Evolutionary conservation across 2,888 invertebrate species (phyloP).

Genomic region (Agriopis marginaria): DNA sequence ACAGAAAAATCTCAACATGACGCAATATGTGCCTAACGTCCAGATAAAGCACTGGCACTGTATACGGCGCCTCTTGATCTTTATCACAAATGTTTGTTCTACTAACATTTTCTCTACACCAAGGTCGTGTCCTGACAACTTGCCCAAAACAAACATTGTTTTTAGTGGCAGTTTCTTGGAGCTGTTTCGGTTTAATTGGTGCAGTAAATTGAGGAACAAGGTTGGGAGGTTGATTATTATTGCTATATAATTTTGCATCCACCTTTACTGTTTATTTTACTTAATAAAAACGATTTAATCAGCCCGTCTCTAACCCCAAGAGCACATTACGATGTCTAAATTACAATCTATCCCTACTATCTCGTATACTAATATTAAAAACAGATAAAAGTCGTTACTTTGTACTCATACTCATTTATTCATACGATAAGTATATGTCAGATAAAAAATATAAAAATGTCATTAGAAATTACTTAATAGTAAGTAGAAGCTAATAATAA

Average conservation of each 20-base stretch:
- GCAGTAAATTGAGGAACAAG: slow-evolving; percentile 21
- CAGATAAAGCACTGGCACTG: slow-evolving; percentile 32
- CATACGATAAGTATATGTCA: too few species aligned
- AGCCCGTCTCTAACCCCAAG: neutral
- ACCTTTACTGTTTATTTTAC: neutral
- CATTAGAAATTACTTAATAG: too few species aligned
- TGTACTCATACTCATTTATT: too few species aligned
- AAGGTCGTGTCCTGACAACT: slow-evolving; percentile 36
- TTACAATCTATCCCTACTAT: too few species aligned
- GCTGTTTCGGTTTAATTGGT: slow-evolving; percentile 13
- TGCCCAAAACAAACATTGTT: slow-evolving; percentile 32
- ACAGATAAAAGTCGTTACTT: too few species aligned
- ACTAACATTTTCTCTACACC: slow-evolving; percentile 40
- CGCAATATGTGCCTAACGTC: slow-evolving; percentile 31
- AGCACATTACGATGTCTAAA: neutral
- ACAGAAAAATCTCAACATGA: slow-evolving; percentile 41
- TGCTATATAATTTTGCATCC: neutral
- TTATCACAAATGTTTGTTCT: slow-evolving; percentile 44
- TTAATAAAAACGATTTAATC: neutral
- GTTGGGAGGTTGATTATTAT: neutral
- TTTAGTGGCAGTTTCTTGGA: slow-evolving; percentile 11
- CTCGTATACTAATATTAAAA: too few species aligned
- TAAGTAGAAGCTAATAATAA: too few species aligned
- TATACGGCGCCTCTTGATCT: slow-evolving; percentile 46
- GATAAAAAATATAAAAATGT: too few species aligned